Base-by-base conservation (phyloP, 2,888 invertebrate genomes). In the Frankliniella fusca region DNA sequence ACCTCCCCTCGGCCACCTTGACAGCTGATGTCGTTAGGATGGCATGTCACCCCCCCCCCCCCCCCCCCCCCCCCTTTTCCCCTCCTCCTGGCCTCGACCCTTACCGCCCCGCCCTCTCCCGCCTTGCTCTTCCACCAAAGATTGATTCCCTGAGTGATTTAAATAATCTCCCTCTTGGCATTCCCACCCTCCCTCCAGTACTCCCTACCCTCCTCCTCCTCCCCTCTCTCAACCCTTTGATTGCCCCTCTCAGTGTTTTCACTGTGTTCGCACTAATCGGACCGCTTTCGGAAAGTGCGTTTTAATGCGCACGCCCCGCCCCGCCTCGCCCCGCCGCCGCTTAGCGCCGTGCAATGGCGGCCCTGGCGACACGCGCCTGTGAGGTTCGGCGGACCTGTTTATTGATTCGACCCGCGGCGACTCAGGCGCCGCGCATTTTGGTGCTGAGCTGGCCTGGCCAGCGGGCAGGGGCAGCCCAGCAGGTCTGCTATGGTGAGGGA, bases 71-170 rank as follows among this genome's bases (percentile, higher is more conserved):
- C 3, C 54, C 54, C 18, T 54, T 1, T 9, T 9, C 15, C n/a
- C 3, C 54, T 12, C 70, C 70, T 70, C 70, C 23, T 38, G 38
- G 38, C 38, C 3, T 2, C 38, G 38, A 38, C 38, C 38, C 38
- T 38, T 38, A 38, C 70, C 70, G 23, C 70, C n/a, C 70, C 70
- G n/a, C 2, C 9, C 70, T 23, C 23, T 23, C 70, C 70, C 70
- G 70, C 70, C 70, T 27, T 8, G 11, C 70, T 27, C 27, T 23
- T 27, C 70, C 7, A 61, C 61, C 70, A 76, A 76, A 76, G 70
- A 76, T 76, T 76, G 70, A 76, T 76, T 76, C 70, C 70, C 70
- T 27, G 70, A 76, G 70, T 76, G 70, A 76, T 76, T 76, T 76
- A 27, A 76, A 76, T 76, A 76, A 76, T 76, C 70, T 61, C 61